Conservation (phyloP, 1,140 invertebrate genomes). For the Gonatopus flavifemur region DNA sequence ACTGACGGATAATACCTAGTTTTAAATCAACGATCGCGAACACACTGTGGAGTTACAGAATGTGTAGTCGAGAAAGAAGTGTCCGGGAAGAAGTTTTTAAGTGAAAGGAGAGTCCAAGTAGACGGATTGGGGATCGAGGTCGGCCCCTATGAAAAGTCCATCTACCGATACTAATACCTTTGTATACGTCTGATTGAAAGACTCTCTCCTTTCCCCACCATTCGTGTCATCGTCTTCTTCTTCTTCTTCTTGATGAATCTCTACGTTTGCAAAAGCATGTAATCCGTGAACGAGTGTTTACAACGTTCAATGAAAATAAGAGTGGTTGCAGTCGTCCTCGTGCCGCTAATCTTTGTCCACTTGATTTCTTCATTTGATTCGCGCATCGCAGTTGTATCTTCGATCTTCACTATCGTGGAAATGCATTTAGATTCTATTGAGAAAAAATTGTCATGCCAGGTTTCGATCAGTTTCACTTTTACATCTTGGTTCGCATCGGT, state of each 20-base stretch:
- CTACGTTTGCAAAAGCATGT: too few relatives aligned
- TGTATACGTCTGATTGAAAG: slow-evolving; percentile 22
- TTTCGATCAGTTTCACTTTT: too few relatives aligned
- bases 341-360: slow-evolving; percentile 33
- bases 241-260: background rate
- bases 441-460: too few relatives aligned
- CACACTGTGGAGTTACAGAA: slow-evolving; percentile 18
- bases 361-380: too few relatives aligned
- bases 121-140: slow-evolving; percentile 49
- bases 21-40: slow-evolving; percentile 5
- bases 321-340: slow-evolving; percentile 18
- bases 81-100: slow-evolving; percentile 46
- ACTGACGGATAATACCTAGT: too few relatives aligned
- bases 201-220: slow-evolving; percentile 32
- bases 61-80: slow-evolving; percentile 39
- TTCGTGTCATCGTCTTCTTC: slow-evolving; percentile 5
- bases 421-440: too few relatives aligned
- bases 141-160: slow-evolving; percentile 30
- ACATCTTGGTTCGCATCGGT: too few relatives aligned
- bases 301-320: too few relatives aligned
- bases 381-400: too few relatives aligned
- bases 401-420: too few relatives aligned
- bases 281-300: too few relatives aligned
- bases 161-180: slow-evolving; percentile 8
- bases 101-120: slow-evolving; percentile 55